phyloP scores from a whole-genome alignment of 1,140 invertebrate species.

The Drosophila busckii region DNA sequence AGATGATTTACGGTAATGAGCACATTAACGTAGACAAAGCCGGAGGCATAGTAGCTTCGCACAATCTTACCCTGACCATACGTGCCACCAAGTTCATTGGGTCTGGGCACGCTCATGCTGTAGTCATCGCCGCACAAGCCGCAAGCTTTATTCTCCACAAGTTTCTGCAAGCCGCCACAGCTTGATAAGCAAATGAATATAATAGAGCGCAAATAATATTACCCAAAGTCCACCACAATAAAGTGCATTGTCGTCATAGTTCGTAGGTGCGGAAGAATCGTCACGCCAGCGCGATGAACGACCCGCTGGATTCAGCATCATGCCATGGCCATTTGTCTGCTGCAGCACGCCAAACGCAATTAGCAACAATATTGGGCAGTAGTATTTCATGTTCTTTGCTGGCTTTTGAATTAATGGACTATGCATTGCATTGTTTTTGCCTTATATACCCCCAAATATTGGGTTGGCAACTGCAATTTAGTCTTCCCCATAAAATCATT shows the following conservation, averaged over 20 bases:
- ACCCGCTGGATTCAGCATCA: slow-evolving; percentile 84
- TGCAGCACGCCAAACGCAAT: neutral
- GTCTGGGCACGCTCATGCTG: slow-evolving; percentile 79
- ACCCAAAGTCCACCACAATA: slow-evolving; percentile 83
- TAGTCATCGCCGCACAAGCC: slow-evolving; percentile 82
- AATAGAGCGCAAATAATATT: neutral
- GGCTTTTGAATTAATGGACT: slow-evolving; percentile 25
- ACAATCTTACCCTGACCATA: slow-evolving; percentile 82
- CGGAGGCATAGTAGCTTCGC: slow-evolving; percentile 61
- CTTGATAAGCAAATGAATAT: too few species aligned
- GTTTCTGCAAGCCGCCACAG: slow-evolving; percentile 72
- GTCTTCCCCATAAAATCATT: too few species aligned
- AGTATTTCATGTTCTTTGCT: slow-evolving; percentile 32
- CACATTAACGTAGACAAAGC: slow-evolving; percentile 73
- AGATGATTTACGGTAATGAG: slow-evolving; percentile 80
- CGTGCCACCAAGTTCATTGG: slow-evolving; percentile 82
- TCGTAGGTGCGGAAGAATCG: slow-evolving; percentile 80
- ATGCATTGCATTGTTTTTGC: neutral
- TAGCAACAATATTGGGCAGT: neutral
- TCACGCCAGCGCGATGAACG: slow-evolving; percentile 84
- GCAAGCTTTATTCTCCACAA: slow-evolving; percentile 80
- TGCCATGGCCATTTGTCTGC: slow-evolving; percentile 81
- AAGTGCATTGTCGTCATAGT: slow-evolving; percentile 83
- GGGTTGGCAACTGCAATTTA: too few species aligned
- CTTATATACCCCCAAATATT: slow-evolving; percentile 46